phyloP scores from a whole-genome alignment of 2,888 invertebrate species.

The Philopedon plagiatum region DNA sequence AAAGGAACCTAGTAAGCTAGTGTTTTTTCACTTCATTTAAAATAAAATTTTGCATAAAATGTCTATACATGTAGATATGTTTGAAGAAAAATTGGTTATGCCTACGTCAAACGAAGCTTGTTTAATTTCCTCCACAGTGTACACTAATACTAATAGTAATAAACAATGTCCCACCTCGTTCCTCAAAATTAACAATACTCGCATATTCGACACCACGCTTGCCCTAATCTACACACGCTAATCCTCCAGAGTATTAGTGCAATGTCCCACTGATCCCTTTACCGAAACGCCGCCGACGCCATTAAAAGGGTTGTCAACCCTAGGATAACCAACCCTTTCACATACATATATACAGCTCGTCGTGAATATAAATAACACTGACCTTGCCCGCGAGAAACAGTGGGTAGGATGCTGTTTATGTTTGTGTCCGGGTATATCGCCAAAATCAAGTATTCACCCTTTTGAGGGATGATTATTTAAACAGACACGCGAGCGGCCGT shows the following conservation, averaged over 20 bases:
- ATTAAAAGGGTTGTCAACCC: constrained; percentile 40
- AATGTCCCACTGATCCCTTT: constrained; percentile 42
- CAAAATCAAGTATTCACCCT: constrained; percentile 38
- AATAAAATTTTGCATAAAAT: too few species aligned
- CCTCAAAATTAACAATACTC: constrained; percentile 9
- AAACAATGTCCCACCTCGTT: background rate
- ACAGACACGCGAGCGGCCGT: constrained; percentile 10
- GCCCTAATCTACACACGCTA: constrained; percentile 21
- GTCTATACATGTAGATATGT: too few species aligned
- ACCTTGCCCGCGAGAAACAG: constrained; percentile 3
- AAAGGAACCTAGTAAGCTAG: too few species aligned
- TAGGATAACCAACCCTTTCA: constrained; percentile 18
- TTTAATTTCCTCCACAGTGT: too few species aligned
- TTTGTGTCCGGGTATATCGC: constrained; percentile 18
- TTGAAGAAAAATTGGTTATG: too few species aligned
- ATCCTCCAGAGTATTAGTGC: constrained; percentile 18
- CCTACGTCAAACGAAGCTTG: too few species aligned
- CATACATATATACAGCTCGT: constrained; percentile 3
- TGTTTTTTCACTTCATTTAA: too few species aligned
- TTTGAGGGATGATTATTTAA: constrained; percentile 30
- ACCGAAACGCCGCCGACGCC: constrained; percentile 29
- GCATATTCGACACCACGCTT: constrained; percentile 17
- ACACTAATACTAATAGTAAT: too few species aligned
- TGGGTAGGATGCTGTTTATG: constrained; percentile 13
- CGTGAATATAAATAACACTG: constrained; percentile 33